Conservation (phyloP, 2,113 vertebrate species). For the Salvelinus namaycush region DNA sequence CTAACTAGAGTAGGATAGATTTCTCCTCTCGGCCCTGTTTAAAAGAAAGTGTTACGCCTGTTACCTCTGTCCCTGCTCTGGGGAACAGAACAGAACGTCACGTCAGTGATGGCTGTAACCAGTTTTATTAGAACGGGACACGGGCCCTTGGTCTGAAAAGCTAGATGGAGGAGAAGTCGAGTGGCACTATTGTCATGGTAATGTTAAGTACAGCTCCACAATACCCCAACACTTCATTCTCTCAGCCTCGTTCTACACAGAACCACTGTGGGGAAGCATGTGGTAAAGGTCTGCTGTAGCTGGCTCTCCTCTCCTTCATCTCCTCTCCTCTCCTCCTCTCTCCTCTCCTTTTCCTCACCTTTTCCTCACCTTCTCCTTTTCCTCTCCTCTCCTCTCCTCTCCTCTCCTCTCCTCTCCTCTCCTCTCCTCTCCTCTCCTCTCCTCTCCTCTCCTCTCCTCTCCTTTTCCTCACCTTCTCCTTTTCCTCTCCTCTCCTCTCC, state of each 20-base stretch:
- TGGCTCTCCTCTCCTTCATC: slow-evolving; percentile 54
- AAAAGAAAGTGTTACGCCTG: slow-evolving; percentile 51
- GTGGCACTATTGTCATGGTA: slow-evolving; percentile 99
- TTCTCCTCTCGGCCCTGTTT: neutral
- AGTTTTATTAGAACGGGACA: slow-evolving; percentile 96
- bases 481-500: too few relatives aligned
- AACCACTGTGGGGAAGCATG: slow-evolving; percentile 97
- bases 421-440: neutral
- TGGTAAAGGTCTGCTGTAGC: slow-evolving; percentile 95
- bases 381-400: slow-evolving; percentile 17
- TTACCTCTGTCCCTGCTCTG: slow-evolving; percentile 78
- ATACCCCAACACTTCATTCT: slow-evolving; percentile 98
- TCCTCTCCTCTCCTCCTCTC: neutral
- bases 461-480: too few relatives aligned
- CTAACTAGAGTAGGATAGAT: neutral
- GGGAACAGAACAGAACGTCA: slow-evolving; percentile 70
- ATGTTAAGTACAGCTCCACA: slow-evolving; percentile 98
- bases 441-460: neutral
- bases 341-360: slow-evolving; percentile 14
- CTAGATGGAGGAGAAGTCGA: slow-evolving; percentile 95
- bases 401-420: neutral
- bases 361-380: too few relatives aligned
- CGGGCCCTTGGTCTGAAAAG: slow-evolving; percentile 81
- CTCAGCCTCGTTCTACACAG: slow-evolving; percentile 94
- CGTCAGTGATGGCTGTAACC: slow-evolving; percentile 97